Evolutionary conservation across 2,888 invertebrate genomes (phyloP).

Genomic region (Coleophora deauratella): DNA sequence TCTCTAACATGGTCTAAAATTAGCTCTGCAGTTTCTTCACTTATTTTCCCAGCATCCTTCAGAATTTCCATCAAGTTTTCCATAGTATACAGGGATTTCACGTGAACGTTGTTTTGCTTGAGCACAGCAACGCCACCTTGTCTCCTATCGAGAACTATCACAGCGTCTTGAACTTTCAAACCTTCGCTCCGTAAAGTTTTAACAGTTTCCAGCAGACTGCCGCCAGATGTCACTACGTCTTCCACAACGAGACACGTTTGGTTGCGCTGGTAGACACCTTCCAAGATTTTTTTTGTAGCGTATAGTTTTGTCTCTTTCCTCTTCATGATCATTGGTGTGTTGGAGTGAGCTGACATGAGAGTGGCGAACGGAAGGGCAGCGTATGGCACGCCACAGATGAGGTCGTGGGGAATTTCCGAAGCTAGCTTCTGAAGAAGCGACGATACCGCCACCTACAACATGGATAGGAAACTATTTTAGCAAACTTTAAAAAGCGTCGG

Average conservation of each 20-base stretch:
- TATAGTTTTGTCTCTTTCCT: conserved; percentile 95
- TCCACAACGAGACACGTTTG: conserved; percentile 92
- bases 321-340: conserved; percentile 89
- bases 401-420: conserved; percentile 62
- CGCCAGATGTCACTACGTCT: conserved; percentile 95
- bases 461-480: background rate
- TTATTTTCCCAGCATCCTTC: conserved; percentile 76
- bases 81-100: conserved; percentile 80
- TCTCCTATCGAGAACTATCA: conserved; percentile 93
- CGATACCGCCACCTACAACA: conserved; percentile 42
- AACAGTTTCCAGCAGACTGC: conserved; percentile 93
- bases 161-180: conserved; percentile 81
- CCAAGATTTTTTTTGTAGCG: conserved; percentile 95
- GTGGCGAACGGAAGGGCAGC: conserved; percentile 96
- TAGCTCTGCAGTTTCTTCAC: conserved; percentile 51
- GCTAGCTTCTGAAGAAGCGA: conserved; percentile 43
- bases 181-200: conserved; percentile 78
- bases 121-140: conserved; percentile 91
- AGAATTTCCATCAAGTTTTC: conserved; percentile 77
- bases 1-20: conserved; percentile 54
- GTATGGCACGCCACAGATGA: conserved; percentile 97
- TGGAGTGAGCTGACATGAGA: conserved; percentile 81
- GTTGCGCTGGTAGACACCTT: conserved; percentile 80
- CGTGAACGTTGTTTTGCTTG: conserved; percentile 77
- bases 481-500: background rate